Conservation (phyloP, 2,113 vertebrate species). For the Phalacrocorax carbo region DNA sequence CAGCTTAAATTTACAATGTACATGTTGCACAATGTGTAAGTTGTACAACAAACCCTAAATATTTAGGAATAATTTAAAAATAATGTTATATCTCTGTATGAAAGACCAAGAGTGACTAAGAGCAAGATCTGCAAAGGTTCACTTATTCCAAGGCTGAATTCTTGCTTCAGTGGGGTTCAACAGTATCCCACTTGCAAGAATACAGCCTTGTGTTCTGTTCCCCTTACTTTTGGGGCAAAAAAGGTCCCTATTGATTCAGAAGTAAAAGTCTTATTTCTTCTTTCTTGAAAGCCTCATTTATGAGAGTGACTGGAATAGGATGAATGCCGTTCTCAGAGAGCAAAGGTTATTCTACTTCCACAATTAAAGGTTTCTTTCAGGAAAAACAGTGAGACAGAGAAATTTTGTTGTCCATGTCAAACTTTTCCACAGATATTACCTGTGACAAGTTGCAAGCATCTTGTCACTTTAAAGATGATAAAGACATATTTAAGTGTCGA, state of each 20-base stretch:
- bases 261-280: slow-evolving; percentile 8
- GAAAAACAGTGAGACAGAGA: neutral
- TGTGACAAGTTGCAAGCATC: neutral
- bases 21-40: neutral
- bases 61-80: slow-evolving; percentile 2
- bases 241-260: neutral
- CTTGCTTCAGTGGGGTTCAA: slow-evolving; percentile 25
- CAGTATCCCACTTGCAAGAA: slow-evolving; percentile 6
- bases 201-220: slow-evolving; percentile 32
- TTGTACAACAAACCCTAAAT: neutral
- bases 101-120: neutral
- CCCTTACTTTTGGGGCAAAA: slow-evolving; percentile 4
- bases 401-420: neutral
- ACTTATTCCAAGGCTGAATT: slow-evolving; percentile 31
- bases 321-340: slow-evolving; percentile 5
- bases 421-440: neutral
- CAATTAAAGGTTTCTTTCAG: neutral
- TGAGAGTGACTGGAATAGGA: neutral
- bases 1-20: neutral
- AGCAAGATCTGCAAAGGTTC: slow-evolving; percentile 32
- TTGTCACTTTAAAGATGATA: neutral
- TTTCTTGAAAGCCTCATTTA: slow-evolving; percentile 15
- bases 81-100: slow-evolving; percentile 33
- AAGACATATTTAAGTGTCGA: accelerated
- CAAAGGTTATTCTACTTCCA: slow-evolving; percentile 12